These are phyloP conservation scores for Erpornis zantholeuca DNA, from an alignment of 2,113 vertebrate genomes.

Conservation along the genomic window DNA sequence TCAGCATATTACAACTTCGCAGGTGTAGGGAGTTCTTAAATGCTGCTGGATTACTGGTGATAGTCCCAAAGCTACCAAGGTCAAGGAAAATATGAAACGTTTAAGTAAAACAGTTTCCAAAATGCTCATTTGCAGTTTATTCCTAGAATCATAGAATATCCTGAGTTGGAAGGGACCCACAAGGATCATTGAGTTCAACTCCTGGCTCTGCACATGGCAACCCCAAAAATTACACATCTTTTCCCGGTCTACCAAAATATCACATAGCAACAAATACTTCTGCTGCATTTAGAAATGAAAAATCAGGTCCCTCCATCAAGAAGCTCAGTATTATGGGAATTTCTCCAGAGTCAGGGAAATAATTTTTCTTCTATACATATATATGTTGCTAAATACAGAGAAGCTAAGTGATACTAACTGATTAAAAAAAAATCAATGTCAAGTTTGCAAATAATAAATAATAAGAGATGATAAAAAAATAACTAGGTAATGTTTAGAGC, in stretches of 20 bases:
- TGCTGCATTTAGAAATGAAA: not conserved
- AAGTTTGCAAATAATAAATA: not conserved
- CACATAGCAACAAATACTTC: not conserved
- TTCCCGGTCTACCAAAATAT: not conserved
- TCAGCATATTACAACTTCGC: not conserved
- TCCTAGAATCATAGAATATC: not conserved
- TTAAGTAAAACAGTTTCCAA: not conserved
- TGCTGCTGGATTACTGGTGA: slow-evolving; percentile 10
- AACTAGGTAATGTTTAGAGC: not conserved
- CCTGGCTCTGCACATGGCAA: not conserved
- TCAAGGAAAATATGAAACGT: not conserved
- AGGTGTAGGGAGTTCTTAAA: slow-evolving; percentile 3
- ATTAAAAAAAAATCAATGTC: not conserved
- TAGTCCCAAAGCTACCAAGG: not conserved
- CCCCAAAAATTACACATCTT: not conserved
- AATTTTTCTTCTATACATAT: not conserved
- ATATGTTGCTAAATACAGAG: not conserved
- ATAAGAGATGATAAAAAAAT: not conserved
- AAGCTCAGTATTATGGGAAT: not conserved
- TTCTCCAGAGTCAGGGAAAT: not conserved
- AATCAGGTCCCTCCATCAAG: not conserved
- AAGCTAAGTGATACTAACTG: not conserved
- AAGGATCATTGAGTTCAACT: not conserved
- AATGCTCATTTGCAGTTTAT: not conserved
- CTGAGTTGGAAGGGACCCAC: not conserved